A percentile compares a stretch with the other conserved stretches of the same genome.
These are phyloP conservation scores for Erythrocebus patas DNA, from an alignment of 2,113 vertebrate species.

Conservation along the genomic window DNA sequence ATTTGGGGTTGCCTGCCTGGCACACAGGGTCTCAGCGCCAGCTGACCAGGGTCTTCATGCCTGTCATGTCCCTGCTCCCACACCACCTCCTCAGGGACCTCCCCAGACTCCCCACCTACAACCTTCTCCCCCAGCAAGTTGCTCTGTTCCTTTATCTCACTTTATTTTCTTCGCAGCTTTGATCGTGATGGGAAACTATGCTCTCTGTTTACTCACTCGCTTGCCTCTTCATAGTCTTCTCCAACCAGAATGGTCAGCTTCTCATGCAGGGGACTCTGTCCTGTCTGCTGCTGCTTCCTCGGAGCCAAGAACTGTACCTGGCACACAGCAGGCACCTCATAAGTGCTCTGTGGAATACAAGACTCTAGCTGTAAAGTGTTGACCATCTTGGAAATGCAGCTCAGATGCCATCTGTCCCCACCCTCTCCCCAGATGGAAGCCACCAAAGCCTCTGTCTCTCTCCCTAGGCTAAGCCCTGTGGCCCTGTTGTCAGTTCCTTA, in stretches of 20 bases:
- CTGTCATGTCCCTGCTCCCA: neutral
- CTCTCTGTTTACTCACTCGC: neutral
- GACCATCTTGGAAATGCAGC: neutral
- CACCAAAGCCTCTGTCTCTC: neutral
- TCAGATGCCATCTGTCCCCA: neutral
- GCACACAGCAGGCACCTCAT: neutral
- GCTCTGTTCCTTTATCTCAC: neutral
- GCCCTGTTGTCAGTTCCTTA: neutral
- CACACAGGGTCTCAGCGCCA: neutral
- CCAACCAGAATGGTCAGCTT: neutral
- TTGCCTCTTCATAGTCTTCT: neutral
- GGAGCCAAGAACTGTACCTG: neutral
- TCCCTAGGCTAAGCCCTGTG: neutral
- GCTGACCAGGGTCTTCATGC: neutral
- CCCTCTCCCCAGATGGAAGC: neutral
- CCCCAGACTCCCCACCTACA: neutral
- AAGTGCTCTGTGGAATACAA: neutral
- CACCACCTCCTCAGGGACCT: neutral
- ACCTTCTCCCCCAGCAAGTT: neutral
- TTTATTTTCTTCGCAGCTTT: neutral
- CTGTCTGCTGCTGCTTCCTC: neutral
- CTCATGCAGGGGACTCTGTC: neutral
- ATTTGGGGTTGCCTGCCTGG: neutral
- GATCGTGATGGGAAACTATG: neutral
- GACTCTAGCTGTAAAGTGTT: neutral